A percentile compares a stretch with the other conserved stretches of the same genome.
Evolutionary conservation across 2,797 vertebrate species (phyloP).

Genomic region (Notoglanidium macrostoma): DNA sequence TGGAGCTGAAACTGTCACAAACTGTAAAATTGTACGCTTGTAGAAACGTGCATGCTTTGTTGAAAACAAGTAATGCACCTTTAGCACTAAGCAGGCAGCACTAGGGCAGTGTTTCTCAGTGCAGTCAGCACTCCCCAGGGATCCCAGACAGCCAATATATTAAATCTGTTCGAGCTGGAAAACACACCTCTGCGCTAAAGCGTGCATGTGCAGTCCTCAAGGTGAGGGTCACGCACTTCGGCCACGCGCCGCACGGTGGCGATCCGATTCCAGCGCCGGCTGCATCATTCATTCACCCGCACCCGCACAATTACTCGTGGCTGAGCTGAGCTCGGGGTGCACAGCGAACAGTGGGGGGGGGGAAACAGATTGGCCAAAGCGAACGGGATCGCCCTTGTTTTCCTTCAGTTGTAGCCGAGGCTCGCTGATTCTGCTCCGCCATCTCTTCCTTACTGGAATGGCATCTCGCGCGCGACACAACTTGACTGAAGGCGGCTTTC

Average conservation of each 20-base stretch:
- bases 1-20: background rate
- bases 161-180: background rate
- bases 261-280: constrained; percentile 65
- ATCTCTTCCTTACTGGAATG: background rate
- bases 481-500: background rate
- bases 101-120: background rate
- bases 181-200: constrained; percentile 8
- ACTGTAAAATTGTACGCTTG: background rate
- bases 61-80: background rate
- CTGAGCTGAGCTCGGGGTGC: constrained; percentile 36
- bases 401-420: background rate
- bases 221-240: constrained; percentile 45
- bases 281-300: constrained; percentile 27
- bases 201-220: background rate
- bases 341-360: constrained; percentile 13
- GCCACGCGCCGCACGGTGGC: constrained; percentile 70
- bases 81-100: background rate
- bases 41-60: background rate
- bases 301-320: constrained; percentile 49
- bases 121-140: background rate
- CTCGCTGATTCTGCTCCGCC: constrained; percentile 11
- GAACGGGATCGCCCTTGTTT: constrained; percentile 37
- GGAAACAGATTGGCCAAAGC: background rate
- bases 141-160: constrained; percentile 5
- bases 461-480: constrained; percentile 4